A percentile compares a stretch with the other conserved stretches of the same genome.
phyloP scores from a whole-genome alignment of 2,888 invertebrate species.

The Drosophila emarginata region DNA sequence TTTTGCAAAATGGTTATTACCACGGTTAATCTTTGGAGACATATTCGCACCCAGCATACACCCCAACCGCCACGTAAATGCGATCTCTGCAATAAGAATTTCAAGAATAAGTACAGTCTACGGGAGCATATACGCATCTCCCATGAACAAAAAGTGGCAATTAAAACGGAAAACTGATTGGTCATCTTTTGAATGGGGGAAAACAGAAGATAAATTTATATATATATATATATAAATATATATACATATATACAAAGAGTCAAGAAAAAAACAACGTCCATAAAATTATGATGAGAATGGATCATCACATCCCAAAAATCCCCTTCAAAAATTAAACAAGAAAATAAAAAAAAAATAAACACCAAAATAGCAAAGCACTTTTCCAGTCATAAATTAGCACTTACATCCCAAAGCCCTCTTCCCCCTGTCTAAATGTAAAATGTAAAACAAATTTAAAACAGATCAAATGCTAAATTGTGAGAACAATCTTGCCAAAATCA shows the following conservation, averaged over 20 bases:
- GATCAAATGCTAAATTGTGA: not conserved
- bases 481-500: not conserved
- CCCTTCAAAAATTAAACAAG: not conserved
- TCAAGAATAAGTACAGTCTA: conserved; percentile 83
- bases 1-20: conserved; percentile 83
- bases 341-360: not conserved
- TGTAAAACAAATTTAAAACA: not conserved
- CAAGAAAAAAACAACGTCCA: not conserved
- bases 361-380: conserved; percentile 4
- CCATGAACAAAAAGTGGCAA: conserved; percentile 81
- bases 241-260: conserved; percentile 5
- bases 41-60: conserved; percentile 83
- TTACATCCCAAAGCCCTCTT: not conserved
- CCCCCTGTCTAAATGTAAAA: not conserved
- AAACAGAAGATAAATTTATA: not conserved
- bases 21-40: conserved; percentile 83
- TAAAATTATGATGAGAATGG: not conserved
- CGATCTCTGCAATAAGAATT: conserved; percentile 83
- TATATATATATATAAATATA: too few relatives aligned
- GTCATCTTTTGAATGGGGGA: conserved; percentile 56
- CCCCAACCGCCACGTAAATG: conserved; percentile 83
- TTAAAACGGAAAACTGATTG: conserved; percentile 80
- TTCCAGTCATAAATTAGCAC: conserved; percentile 10
- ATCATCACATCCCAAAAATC: not conserved
- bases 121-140: conserved; percentile 83